Evolutionary conservation across 92 coral and sea anemone species (phyloP), one percentile per base, ranked within the genome.

Genomic region (Actinernus sp.): DNA sequence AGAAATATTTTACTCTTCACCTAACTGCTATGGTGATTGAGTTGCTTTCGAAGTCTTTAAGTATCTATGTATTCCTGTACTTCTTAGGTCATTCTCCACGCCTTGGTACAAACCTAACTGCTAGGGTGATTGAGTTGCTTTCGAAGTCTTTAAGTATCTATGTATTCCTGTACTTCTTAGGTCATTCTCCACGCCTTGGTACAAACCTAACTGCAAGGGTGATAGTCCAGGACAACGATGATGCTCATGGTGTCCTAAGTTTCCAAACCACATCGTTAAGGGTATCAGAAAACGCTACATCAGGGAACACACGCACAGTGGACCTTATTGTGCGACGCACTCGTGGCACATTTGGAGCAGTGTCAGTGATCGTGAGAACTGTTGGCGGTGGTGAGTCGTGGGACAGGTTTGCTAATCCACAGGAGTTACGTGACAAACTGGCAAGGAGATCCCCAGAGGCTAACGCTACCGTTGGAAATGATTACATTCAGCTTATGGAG

Each of bases 301-400:
- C 75, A 46, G 90, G 87, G 24, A 52, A 65, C 23, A 61, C 70
- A 4, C 92, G 92, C 30, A 64, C 50, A 16, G 92, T 94, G 27
- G 67, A 79, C 47, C 61, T 94, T 25, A 77, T 62, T 32, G 65
- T 94, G 46, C 91, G 66, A 26, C 93, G 98, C 12, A 89, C 92
- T 45, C 81, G 74, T 33, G 98, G 98, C 2, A 94, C 98, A 18
- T 58, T 87, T 48, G 98, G 98, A 31, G 68, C 26, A n/a, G 95
- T 94, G 38, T 65, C 92, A 17, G 98, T 91, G 60, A 70, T 78
- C 31, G 98, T 94, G 27, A 78, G 98, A 65, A 75, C 89, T 4
- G 87, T 94, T 6, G 98, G 98, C 39, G 98, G 98, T 14, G 98
- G 97, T 4, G 98, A 94, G 69, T 39, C 82, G 0, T 94, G 97